Evolutionary conservation across 1,140 invertebrate species (phyloP), one percentile per base, ranked within the genome.

Genomic region (Drosophila burlai): DNA sequence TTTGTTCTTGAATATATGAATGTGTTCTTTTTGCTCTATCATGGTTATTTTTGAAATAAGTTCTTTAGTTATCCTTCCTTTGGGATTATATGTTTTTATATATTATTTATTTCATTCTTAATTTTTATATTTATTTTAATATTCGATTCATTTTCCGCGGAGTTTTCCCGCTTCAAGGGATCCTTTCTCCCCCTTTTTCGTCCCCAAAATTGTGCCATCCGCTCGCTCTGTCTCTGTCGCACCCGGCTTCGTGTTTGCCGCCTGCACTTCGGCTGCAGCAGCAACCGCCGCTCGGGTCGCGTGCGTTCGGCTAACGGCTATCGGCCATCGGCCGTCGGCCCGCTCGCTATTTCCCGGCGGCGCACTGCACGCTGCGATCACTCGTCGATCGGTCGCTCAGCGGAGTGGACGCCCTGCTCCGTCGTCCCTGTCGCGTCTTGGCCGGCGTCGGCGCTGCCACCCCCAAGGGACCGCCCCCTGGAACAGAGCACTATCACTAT

Each of bases 301-400:
- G n/a, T 63, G 50, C 61, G 50, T 21, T 34, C 57, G 57, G 29
- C 57, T 16, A 49, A 24, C 24, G 46, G 46, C 46, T 5, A 26
- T 49, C 10, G 16, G 34, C 34, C 8, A 54, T 34, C 49, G n/a
- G n/a, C 29, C 8, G 9, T 38, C 9, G 54, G 34, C 9, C 10
- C 15, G 36, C 21, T 18, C 36, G 63, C 63, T 66, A 66, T 63
- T 66, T 66, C 63, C 63, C 58, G 59, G 40, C 40, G 18, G 40
- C 63, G 58, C 63, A 54, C 55, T 87, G 80, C 83, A 83, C 83
- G 63, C 78, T 84, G 63, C 66, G 81, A 84, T 87, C 84, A 87
- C 69, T 87, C 84, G 81, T 81, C 77, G 84, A 87, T 87, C 84
- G 80, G 69, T 89, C 74, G 81, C 68, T 74, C 65, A 79, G 66